A percentile compares a stretch with the other conserved stretches of the same genome.
phyloP scores from a whole-genome alignment of 2,113 vertebrate species.

The Euleptes europaea region DNA sequence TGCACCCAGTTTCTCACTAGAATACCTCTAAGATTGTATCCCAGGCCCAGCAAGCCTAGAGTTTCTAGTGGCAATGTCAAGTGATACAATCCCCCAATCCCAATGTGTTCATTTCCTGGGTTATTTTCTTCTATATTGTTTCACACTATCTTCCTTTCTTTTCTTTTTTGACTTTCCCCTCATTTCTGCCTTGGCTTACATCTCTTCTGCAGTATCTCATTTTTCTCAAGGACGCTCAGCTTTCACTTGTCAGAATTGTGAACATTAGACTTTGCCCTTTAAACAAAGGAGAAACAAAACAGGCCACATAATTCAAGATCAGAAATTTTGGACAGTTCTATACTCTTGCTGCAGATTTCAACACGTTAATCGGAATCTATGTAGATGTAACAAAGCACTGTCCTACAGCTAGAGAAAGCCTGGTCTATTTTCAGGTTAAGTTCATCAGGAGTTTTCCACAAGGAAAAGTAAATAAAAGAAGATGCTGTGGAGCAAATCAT shows the following conservation, averaged over 20 bases:
- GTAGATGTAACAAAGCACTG: not conserved
- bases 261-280: not conserved
- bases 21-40: not conserved
- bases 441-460: not conserved
- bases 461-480: slow-evolving; percentile 57
- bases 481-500: slow-evolving; percentile 35
- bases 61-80: no score
- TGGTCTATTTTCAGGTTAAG: not conserved
- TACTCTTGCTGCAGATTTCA: not conserved
- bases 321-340: not conserved
- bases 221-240: no score
- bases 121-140: not conserved
- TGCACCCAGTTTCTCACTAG: not conserved
- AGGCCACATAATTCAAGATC: not conserved
- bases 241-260: not conserved
- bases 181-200: not conserved
- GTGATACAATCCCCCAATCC: no score
- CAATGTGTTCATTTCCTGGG: not conserved
- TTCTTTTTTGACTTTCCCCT: no score
- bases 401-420: not conserved
- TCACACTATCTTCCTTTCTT: not conserved
- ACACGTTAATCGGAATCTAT: not conserved
- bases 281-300: not conserved
- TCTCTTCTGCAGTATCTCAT: not conserved
- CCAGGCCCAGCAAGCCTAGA: not conserved